Evolutionary conservation across 2,888 invertebrate genomes (phyloP), one percentile per base, ranked within the genome.

Genomic region (Boloria selene): DNA sequence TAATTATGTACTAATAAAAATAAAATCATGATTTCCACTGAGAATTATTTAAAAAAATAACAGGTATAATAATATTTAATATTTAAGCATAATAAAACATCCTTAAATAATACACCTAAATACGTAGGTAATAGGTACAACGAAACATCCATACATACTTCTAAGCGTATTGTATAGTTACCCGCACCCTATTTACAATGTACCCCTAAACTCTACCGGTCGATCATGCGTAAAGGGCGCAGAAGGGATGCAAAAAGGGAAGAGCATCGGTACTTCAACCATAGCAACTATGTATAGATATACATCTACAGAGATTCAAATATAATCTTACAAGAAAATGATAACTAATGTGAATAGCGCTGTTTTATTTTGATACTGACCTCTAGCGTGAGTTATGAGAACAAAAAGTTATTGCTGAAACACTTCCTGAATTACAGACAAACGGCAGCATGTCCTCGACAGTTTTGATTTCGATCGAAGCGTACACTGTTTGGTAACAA

Each of bases 151-250:
- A 59, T 60, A 69, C 67, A 59, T 60, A 69, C 49, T 56, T 38
- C 17, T 62, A 65, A 66, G 61, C 59, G 68, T 67, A 67, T 70
- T 63, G 63, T 70, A 69, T 51, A 53, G 59, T 66, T 71, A 72
- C 83, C 77, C 86, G 87, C 88, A 88, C 88, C 89, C 88, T 88
- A 85, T 81, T 81, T 81, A 76, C 56, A 75, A 70, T 81, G 87
- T 88, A 88, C 90, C 91, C 90, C 88, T 88, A 89, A 91, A 90
- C 87, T 86, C 83, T 82, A 84, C 86, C 88, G 92, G 90, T 90
- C 91, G 92, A 92, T 92, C 91, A 91, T 90, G 91, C 92, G 92
- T 92, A 91, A 88, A 91, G 90, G 90, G 90, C 88, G 85, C 86
- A 88, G 89, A 90, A 90, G 91, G 92, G 91, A 90, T 92, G 90